These are phyloP conservation scores for Napeogenes inachia DNA, from an alignment of 2,888 invertebrate species.

Conservation along the genomic window DNA sequence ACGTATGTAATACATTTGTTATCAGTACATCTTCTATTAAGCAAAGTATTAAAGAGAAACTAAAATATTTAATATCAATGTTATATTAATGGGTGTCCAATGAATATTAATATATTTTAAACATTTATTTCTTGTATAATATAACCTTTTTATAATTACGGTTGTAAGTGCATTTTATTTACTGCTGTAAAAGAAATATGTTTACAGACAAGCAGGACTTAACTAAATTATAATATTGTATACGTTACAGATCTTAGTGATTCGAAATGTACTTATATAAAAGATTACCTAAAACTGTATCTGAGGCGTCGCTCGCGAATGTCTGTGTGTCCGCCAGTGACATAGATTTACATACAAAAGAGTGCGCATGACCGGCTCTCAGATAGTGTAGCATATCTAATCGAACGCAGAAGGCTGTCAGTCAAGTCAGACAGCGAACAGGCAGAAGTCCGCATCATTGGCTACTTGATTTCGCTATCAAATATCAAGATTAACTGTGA, in stretches of 20 bases:
- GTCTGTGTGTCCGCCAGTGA: conserved; percentile 44
- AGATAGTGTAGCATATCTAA: conserved; percentile 70
- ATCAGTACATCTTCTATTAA: background rate
- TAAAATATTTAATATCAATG: background rate
- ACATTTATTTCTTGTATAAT: no score
- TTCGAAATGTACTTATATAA: no score
- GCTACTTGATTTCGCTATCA: conserved; percentile 46
- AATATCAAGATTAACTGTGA: conserved; percentile 31
- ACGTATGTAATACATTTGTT: conserved; percentile 5
- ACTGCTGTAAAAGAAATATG: no score
- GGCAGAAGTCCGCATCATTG: conserved; percentile 52
- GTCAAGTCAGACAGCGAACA: conserved; percentile 54
- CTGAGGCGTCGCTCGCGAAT: conserved; percentile 18
- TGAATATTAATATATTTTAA: background rate
- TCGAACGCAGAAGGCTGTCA: conserved; percentile 57
- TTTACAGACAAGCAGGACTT: no score
- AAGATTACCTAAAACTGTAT: background rate
- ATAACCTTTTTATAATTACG: no score
- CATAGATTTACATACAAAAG: conserved; percentile 72
- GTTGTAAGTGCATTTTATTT: no score
- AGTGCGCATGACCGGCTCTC: conserved; percentile 54
- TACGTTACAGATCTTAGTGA: no score
- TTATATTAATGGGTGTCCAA: background rate
- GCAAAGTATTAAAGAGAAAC: background rate
- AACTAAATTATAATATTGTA: no score